Conservation (phyloP, 2,888 invertebrate species). For the Tinea semifulvella region DNA sequence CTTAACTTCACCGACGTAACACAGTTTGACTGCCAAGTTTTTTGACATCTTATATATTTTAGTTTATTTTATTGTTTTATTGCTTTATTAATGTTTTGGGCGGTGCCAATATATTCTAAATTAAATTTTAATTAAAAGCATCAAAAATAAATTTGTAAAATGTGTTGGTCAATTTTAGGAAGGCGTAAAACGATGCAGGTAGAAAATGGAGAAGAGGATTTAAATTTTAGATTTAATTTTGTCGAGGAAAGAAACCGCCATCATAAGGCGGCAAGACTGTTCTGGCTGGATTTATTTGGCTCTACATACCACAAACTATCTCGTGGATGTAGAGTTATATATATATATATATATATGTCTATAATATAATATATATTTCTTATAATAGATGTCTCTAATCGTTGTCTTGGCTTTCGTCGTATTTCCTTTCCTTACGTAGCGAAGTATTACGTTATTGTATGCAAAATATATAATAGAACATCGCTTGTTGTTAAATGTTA, state of each 20-base stretch:
- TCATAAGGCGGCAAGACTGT: slow-evolving; percentile 2
- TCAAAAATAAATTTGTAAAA: slow-evolving; percentile 1
- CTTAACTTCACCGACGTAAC: slow-evolving; percentile 3
- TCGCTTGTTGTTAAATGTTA: neutral
- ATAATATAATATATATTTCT: neutral
- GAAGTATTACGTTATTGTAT: neutral
- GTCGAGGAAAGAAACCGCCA: neutral
- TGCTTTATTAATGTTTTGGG: neutral
- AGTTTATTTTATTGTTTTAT: neutral
- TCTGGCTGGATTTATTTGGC: neutral
- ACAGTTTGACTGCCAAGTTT: slow-evolving; percentile 10
- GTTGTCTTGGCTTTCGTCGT: slow-evolving; percentile 8
- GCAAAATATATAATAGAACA: neutral
- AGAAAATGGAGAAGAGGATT: slow-evolving; percentile 5
- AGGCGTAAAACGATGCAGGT: slow-evolving; percentile 3
- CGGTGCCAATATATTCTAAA: slow-evolving; percentile 9
- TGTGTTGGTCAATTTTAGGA: slow-evolving; percentile 9
- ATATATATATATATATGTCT: neutral
- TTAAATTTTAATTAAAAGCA: slow-evolving; percentile 2
- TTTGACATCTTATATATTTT: neutral
- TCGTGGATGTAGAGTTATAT: neutral
- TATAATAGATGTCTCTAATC: slow-evolving; percentile 1
- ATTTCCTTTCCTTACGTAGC: neutral
- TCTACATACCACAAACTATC: neutral
- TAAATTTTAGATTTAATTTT: neutral